Evolutionary conservation across 2,888 invertebrate genomes (phyloP).

Genomic region (Myopa tessellatipennis): DNA sequence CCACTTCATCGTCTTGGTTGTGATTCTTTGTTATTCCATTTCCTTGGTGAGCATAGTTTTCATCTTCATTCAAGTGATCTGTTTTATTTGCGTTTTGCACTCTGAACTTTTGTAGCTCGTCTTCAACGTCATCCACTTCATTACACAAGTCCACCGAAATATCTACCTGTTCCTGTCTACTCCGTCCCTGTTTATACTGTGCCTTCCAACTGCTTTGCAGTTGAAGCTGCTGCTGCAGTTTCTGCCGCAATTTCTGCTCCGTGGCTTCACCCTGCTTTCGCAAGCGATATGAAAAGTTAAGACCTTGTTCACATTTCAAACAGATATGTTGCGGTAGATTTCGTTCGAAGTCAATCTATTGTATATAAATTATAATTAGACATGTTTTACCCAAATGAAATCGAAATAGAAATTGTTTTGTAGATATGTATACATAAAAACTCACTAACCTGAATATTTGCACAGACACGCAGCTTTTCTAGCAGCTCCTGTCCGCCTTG

Average conservation of each 20-base stretch:
- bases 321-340: constrained; percentile 52
- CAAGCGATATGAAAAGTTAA: constrained; percentile 51
- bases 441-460: constrained; percentile 49
- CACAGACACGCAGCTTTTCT: constrained; percentile 50
- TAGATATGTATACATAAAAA: neutral
- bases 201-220: neutral
- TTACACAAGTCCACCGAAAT: constrained; percentile 11
- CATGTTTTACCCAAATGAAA: too few species aligned
- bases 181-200: too few species aligned
- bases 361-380: neutral
- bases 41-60: neutral
- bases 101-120: constrained; percentile 22
- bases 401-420: too few species aligned
- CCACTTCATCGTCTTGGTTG: too few species aligned
- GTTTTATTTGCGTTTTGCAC: constrained; percentile 6
- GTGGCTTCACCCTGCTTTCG: constrained; percentile 52
- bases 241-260: constrained; percentile 46
- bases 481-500: constrained; percentile 47
- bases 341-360: constrained; percentile 47
- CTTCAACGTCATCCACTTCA: constrained; percentile 12
- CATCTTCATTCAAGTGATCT: constrained; percentile 11
- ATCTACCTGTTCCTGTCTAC: neutral
- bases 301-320: constrained; percentile 46
- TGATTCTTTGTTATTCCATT: neutral
- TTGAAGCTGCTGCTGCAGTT: neutral